Evolutionary conservation across 2,113 vertebrate species (phyloP).

Genomic region (Myotis davidii): DNA sequence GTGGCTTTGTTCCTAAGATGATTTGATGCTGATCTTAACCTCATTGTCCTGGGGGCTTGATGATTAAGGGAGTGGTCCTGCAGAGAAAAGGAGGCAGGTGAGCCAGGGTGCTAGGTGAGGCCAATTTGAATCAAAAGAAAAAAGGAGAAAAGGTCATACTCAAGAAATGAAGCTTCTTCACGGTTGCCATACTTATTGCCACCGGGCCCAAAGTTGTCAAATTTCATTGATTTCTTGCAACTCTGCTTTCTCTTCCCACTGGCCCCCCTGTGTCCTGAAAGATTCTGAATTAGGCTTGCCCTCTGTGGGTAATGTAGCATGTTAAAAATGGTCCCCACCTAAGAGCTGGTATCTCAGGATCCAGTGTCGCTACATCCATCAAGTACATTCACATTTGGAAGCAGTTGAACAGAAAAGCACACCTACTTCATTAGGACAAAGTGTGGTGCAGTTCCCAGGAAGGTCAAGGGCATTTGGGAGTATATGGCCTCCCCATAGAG

Average conservation of each 20-base stretch:
- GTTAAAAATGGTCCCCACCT: background rate
- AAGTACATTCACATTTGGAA: background rate
- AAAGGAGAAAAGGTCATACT: background rate
- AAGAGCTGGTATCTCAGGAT: background rate
- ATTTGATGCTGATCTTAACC: background rate
- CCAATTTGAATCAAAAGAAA: background rate
- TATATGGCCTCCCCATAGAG: background rate
- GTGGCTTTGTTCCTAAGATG: background rate
- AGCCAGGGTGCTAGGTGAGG: background rate
- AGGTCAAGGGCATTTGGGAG: background rate
- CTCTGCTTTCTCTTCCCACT: background rate
- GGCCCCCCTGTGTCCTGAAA: background rate
- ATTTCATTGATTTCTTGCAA: background rate
- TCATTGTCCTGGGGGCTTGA: background rate
- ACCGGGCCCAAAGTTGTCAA: background rate
- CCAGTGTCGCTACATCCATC: background rate
- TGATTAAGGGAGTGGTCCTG: background rate
- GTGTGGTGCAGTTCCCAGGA: background rate
- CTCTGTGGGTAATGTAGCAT: background rate
- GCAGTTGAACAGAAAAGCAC: background rate
- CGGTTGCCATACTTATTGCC: background rate
- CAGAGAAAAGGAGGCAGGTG: background rate
- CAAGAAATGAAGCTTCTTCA: background rate
- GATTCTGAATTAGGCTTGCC: background rate
- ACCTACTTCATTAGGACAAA: background rate